Evolutionary conservation across 1,140 invertebrate species (phyloP).

Genomic region (Cherax quadricarinatus): DNA sequence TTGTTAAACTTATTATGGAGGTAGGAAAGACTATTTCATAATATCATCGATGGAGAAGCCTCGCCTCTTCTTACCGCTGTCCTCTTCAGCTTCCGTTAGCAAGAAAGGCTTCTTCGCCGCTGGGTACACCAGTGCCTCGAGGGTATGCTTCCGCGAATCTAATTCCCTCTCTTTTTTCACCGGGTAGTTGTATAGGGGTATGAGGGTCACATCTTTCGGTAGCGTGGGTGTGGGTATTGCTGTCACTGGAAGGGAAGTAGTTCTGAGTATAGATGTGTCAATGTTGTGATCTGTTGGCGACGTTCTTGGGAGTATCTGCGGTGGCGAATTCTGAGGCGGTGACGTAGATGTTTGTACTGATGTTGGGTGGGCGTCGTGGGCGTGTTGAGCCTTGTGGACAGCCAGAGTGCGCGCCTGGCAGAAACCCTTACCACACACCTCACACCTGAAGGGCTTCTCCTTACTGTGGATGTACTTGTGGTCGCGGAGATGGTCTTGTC

Average conservation of each 20-base stretch:
- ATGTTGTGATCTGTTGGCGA: constrained; percentile 8
- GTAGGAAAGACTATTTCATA: constrained; percentile 33
- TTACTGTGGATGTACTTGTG: too few relatives aligned
- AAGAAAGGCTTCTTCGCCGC: constrained; percentile 52
- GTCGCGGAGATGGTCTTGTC: too few relatives aligned
- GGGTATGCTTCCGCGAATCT: constrained; percentile 35
- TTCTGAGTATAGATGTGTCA: constrained; percentile 13
- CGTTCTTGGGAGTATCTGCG: constrained; percentile 15
- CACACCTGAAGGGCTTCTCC: too few relatives aligned
- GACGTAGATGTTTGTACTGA: not conserved
- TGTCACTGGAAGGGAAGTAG: not conserved
- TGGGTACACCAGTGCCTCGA: constrained; percentile 40
- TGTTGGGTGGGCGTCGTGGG: constrained; percentile 29
- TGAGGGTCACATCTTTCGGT: constrained; percentile 57
- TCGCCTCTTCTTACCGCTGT: constrained; percentile 49
- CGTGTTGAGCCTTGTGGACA: constrained; percentile 76
- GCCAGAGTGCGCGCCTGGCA: too few relatives aligned
- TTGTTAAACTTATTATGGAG: not conserved
- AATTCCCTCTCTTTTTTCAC: constrained; percentile 43
- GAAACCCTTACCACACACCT: too few relatives aligned
- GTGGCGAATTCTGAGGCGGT: constrained; percentile 7
- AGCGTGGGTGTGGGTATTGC: constrained; percentile 24
- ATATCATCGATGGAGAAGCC: constrained; percentile 66
- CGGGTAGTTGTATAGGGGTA: constrained; percentile 51
- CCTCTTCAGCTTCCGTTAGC: constrained; percentile 47